Conservation (phyloP, 1,140 invertebrate genomes). For the Octopus sinensis region DNA sequence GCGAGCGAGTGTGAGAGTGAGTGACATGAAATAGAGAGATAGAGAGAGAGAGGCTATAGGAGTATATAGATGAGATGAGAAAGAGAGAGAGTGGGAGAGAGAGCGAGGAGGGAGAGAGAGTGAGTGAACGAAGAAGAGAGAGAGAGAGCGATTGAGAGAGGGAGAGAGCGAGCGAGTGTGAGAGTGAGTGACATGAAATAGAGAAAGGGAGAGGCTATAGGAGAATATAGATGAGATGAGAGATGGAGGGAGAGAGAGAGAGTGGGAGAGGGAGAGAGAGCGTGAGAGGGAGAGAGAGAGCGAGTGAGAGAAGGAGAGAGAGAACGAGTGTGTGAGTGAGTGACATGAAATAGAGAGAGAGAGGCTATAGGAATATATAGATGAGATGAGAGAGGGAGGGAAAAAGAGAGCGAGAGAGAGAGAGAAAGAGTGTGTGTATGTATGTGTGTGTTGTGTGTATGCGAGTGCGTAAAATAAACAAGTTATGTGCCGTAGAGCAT, state of each 20-base stretch:
- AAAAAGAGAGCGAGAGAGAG: background rate
- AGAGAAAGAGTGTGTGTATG: background rate
- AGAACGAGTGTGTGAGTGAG: background rate
- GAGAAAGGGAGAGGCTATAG: background rate
- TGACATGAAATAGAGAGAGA: background rate
- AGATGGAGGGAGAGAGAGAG: background rate
- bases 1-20: background rate
- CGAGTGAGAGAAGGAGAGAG: background rate
- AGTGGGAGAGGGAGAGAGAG: background rate
- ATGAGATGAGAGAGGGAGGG: background rate
- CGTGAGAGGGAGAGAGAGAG: background rate
- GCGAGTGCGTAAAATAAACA: background rate
- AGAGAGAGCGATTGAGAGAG: background rate
- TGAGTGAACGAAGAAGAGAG: background rate
- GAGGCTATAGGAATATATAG: background rate
- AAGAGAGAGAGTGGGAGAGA: constrained; percentile 8
- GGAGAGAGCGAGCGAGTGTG: background rate
- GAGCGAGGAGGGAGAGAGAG: constrained; percentile 1
- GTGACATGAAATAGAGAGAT: background rate
- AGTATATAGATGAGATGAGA: background rate
- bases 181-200: background rate
- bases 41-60: background rate
- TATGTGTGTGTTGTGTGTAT: background rate
- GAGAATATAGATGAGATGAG: background rate
- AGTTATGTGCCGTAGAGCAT: too few relatives aligned